Conservation (phyloP, 2,797 vertebrate genomes). For the Neostethus bicornis region DNA sequence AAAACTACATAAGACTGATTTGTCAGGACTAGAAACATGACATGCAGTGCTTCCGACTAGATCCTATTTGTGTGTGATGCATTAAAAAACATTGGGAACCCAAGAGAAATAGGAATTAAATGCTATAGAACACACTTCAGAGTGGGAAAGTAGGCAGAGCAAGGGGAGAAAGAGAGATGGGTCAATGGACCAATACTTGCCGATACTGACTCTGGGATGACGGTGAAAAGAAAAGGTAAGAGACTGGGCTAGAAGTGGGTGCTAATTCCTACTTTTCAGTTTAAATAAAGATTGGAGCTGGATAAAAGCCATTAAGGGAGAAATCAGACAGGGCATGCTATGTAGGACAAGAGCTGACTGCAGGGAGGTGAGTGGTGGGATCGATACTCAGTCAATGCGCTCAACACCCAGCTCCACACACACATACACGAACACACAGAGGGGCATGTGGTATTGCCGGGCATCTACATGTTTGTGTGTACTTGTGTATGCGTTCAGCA, state of each 20-base stretch:
- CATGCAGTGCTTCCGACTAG: background rate
- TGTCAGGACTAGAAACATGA: constrained; percentile 1
- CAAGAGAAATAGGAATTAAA: constrained; percentile 29
- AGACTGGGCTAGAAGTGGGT: constrained; percentile 73
- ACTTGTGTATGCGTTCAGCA: constrained; percentile 55
- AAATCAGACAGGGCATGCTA: constrained; percentile 86
- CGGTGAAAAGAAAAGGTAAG: constrained; percentile 71
- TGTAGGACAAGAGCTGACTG: constrained; percentile 88
- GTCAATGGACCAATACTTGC: constrained; percentile 59
- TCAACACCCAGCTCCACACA: constrained; percentile 80
- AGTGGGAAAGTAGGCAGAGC: constrained; percentile 55
- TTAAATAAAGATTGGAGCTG: constrained; percentile 88
- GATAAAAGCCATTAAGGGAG: constrained; percentile 89
- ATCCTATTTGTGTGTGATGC: constrained; percentile 10
- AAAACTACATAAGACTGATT: background rate
- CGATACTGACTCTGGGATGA: constrained; percentile 62
- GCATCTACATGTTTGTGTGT: constrained; percentile 66
- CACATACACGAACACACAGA: constrained; percentile 50
- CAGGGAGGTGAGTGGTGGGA: constrained; percentile 85
- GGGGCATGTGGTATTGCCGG: constrained; percentile 62
- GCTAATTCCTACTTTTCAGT: constrained; percentile 88
- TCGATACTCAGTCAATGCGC: constrained; percentile 85
- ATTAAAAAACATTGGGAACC: constrained; percentile 17
- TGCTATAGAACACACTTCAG: constrained; percentile 46
- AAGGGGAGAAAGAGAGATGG: constrained; percentile 36